These are phyloP conservation scores for Plebejus melissa DNA, from an alignment of 2,888 invertebrate species.

Conservation along the genomic window DNA sequence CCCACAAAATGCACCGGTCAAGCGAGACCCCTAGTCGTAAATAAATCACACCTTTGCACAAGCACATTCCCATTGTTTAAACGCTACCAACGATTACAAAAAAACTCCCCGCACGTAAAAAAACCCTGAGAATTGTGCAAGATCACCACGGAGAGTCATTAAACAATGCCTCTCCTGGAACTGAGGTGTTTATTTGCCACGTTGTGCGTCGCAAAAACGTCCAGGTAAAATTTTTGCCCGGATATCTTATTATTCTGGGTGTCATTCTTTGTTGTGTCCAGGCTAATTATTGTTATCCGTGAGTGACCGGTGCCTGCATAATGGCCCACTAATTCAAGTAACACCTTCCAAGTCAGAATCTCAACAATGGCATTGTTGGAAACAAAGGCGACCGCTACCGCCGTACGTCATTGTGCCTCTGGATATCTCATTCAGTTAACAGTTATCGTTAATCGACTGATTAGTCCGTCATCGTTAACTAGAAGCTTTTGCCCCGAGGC, in stretches of 20 bases:
- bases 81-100: slow-evolving; percentile 73
- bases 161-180: slow-evolving; percentile 75
- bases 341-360: slow-evolving; percentile 71
- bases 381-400: slow-evolving; percentile 73
- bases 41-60: slow-evolving; percentile 77
- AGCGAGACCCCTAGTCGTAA: slow-evolving; percentile 67
- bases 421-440: slow-evolving; percentile 65
- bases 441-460: slow-evolving; percentile 44
- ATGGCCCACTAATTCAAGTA: slow-evolving; percentile 76
- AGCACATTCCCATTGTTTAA: slow-evolving; percentile 72
- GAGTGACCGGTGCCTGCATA: slow-evolving; percentile 71
- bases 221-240: slow-evolving; percentile 73
- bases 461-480: slow-evolving; percentile 11
- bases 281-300: slow-evolving; percentile 79
- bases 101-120: slow-evolving; percentile 63
- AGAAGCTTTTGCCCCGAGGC: not conserved
- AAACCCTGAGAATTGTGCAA: slow-evolving; percentile 72
- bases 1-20: slow-evolving; percentile 61
- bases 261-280: slow-evolving; percentile 74
- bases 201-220: slow-evolving; percentile 60
- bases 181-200: slow-evolving; percentile 77
- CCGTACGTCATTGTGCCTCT: slow-evolving; percentile 67
- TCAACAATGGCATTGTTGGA: slow-evolving; percentile 61
- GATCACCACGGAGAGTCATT: slow-evolving; percentile 77
- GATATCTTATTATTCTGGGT: slow-evolving; percentile 75